phyloP scores from a whole-genome alignment of 53 echinoderm and acorn worm species.

The Astropecten irregularis region DNA sequence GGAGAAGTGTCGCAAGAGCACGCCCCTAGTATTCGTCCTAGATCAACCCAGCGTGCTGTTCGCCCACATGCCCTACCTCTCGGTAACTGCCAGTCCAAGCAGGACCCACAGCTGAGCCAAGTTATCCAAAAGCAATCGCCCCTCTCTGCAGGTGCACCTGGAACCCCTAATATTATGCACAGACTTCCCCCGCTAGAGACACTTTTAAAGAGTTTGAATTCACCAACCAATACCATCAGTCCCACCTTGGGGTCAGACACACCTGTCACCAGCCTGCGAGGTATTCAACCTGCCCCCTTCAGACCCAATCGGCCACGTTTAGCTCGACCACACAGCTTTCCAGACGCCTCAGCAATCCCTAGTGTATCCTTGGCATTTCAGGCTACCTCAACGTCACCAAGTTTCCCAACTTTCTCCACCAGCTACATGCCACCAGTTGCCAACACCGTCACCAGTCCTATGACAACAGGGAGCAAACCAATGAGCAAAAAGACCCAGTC shows the following conservation, averaged over 20 bases:
- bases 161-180: conserved; percentile 23
- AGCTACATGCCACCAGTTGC: conserved; percentile 6
- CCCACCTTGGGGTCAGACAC: conserved; percentile 20
- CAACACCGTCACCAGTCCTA: conserved; percentile 14
- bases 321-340: conserved; percentile 31
- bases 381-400: conserved; percentile 5
- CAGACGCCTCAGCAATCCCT: conserved; percentile 26
- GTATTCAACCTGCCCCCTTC: conserved; percentile 6
- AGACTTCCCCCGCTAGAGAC: conserved; percentile 40
- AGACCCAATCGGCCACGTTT: conserved; percentile 18
- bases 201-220: conserved; percentile 16
- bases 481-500: neutral
- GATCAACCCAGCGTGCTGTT: neutral
- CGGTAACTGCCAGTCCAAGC: neutral
- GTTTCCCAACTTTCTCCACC: conserved; percentile 26
- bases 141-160: neutral
- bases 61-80: neutral
- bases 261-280: neutral
- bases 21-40: neutral
- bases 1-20: neutral
- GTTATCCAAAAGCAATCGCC: conserved; percentile 1
- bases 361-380: conserved; percentile 12
- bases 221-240: conserved; percentile 11
- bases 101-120: neutral
- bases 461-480: conserved; percentile 52